Evolutionary conservation across 53 echinoderm and acorn worm genomes (phyloP).

Genomic region (Apostichopus leukothele): DNA sequence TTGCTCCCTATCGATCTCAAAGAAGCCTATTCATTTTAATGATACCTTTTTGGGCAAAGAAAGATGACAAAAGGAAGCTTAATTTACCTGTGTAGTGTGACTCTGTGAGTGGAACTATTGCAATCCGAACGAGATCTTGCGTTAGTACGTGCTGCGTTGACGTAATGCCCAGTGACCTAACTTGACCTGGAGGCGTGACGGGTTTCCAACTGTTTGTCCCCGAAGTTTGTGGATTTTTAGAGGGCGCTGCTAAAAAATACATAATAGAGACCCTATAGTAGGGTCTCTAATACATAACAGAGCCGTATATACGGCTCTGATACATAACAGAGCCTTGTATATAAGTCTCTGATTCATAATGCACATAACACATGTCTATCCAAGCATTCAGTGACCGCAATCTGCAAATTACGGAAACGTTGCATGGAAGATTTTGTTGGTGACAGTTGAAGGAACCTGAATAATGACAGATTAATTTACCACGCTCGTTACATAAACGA

Average conservation of each 20-base stretch:
- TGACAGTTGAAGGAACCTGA: too few species aligned
- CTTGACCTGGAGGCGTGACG: slow-evolving; percentile 30
- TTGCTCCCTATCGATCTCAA: not conserved
- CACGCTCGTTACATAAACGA: too few species aligned
- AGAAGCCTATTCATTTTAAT: not conserved
- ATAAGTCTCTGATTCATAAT: too few species aligned
- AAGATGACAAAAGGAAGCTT: not conserved
- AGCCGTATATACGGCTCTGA: too few species aligned
- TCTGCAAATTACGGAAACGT: too few species aligned
- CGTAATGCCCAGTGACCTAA: slow-evolving; percentile 16
- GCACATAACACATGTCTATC: too few species aligned
- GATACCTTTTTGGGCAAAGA: not conserved
- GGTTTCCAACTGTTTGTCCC: slow-evolving; percentile 23
- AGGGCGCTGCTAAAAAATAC: not conserved
- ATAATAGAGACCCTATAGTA: too few species aligned
- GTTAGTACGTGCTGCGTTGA: not conserved
- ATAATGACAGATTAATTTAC: too few species aligned
- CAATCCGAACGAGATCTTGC: not conserved
- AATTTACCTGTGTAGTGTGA: not conserved
- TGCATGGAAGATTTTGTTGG: too few species aligned
- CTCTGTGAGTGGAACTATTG: not conserved
- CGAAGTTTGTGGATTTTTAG: not conserved
- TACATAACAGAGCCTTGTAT: too few species aligned
- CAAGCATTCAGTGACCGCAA: too few species aligned
- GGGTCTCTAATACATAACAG: too few species aligned